Evolutionary conservation across 2,113 vertebrate species (phyloP).

Genomic region (Pimephales promelas): DNA sequence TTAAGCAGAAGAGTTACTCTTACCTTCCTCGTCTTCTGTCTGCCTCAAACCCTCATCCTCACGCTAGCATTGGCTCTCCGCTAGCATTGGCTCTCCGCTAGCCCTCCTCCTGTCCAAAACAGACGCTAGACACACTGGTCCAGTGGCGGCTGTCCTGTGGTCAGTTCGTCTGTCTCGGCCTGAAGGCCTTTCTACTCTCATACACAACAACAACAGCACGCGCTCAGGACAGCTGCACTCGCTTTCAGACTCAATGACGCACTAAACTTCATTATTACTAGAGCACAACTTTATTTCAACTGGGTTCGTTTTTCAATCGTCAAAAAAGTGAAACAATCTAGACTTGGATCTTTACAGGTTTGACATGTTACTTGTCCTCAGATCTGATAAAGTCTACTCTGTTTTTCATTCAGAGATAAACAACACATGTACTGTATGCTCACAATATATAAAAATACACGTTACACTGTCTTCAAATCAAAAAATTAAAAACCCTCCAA

Average conservation of each 20-base stretch:
- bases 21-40: slow-evolving; percentile 87
- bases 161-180: slow-evolving; percentile 87
- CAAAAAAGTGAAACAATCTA: slow-evolving; percentile 78
- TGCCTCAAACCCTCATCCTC: slow-evolving; percentile 84
- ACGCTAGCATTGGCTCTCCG: slow-evolving; percentile 92
- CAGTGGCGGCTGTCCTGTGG: slow-evolving; percentile 80
- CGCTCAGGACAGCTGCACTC: slow-evolving; percentile 59
- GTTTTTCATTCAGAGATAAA: slow-evolving; percentile 60
- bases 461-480: slow-evolving; percentile 68
- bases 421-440: slow-evolving; percentile 72
- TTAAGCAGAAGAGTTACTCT: slow-evolving; percentile 95
- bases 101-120: slow-evolving; percentile 89
- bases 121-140: slow-evolving; percentile 88
- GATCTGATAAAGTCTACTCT: slow-evolving; percentile 64
- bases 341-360: slow-evolving; percentile 70
- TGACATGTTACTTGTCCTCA: slow-evolving; percentile 70
- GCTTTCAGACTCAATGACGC: slow-evolving; percentile 76
- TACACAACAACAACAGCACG: slow-evolving; percentile 54
- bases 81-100: slow-evolving; percentile 88
- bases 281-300: slow-evolving; percentile 78
- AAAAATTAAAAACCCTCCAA: slow-evolving; percentile 51
- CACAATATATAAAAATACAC: slow-evolving; percentile 76
- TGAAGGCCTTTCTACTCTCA: slow-evolving; percentile 66
- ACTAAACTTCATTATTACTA: slow-evolving; percentile 74
- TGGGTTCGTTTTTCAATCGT: slow-evolving; percentile 64